Evolutionary conservation across 2,113 vertebrate species (phyloP).

Genomic region (Oryzias javanicus): DNA sequence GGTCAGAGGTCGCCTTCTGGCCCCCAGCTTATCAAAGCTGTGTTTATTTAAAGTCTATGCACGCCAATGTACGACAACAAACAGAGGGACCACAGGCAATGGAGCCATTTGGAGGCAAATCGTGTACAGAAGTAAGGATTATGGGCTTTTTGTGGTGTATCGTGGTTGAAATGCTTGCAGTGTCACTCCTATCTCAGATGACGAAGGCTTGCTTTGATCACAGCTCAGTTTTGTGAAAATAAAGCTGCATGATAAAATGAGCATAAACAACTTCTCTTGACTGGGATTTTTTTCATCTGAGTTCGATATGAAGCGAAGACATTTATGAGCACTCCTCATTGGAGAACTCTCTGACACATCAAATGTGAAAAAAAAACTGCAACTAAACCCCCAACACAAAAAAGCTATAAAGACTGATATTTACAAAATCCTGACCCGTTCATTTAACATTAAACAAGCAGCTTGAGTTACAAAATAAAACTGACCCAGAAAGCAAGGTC

Average conservation of each 20-base stretch:
- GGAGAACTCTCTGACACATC: too few species aligned
- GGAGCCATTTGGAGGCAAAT: constrained; percentile 57
- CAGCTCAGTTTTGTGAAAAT: constrained; percentile 55
- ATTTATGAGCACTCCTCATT: neutral
- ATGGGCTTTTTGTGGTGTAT: constrained; percentile 28
- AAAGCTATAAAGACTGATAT: too few species aligned
- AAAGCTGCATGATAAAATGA: constrained; percentile 35
- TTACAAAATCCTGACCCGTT: too few species aligned
- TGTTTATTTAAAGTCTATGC: constrained; percentile 78
- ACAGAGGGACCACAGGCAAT: constrained; percentile 58
- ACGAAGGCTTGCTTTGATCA: constrained; percentile 63
- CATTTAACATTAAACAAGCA: too few species aligned
- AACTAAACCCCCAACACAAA: too few species aligned
- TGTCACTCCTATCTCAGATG: constrained; percentile 64
- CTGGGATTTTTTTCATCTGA: constrained; percentile 20
- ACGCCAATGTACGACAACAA: constrained; percentile 64
- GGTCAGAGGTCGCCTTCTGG: constrained; percentile 70
- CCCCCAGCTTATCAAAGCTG: constrained; percentile 70
- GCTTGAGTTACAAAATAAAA: too few species aligned
- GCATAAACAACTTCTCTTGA: constrained; percentile 54
- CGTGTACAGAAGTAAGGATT: constrained; percentile 54
- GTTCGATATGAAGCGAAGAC: constrained; percentile 1
- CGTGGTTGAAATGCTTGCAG: constrained; percentile 43
- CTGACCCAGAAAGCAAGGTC: too few species aligned
- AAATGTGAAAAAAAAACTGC: too few species aligned